Evolutionary conservation across 2,888 invertebrate genomes (phyloP).

Genomic region (Loripinus fragilis): DNA sequence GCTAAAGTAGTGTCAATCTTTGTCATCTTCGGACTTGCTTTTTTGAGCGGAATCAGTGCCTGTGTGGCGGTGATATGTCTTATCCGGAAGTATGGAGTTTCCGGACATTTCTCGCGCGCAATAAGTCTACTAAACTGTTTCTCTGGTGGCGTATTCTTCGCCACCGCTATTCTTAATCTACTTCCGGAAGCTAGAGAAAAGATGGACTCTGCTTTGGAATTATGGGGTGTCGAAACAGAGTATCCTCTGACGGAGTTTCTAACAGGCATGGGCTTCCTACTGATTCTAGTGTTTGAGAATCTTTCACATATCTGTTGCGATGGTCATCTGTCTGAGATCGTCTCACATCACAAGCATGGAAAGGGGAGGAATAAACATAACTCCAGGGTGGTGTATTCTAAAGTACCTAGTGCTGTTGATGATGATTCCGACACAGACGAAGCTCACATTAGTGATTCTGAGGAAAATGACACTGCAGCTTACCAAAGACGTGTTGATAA

Average conservation of each 20-base stretch:
- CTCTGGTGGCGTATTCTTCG: slow-evolving; percentile 83
- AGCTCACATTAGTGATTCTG: neutral
- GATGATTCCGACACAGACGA: neutral
- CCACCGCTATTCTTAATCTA: slow-evolving; percentile 82
- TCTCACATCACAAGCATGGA: neutral
- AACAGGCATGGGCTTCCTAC: slow-evolving; percentile 51
- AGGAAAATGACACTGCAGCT: too few species aligned
- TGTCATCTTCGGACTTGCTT: slow-evolving; percentile 56
- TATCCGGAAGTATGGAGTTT: slow-evolving; percentile 31
- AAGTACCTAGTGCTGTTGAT: neutral
- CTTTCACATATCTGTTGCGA: slow-evolving; percentile 30
- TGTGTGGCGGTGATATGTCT: slow-evolving; percentile 45
- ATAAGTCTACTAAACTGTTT: slow-evolving; percentile 75
- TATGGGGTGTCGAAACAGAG: slow-evolving; percentile 36
- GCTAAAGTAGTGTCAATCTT: slow-evolving; percentile 57
- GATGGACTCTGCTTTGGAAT: slow-evolving; percentile 59
- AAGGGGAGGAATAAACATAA: neutral
- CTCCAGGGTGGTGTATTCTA: neutral
- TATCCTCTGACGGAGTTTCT: slow-evolving; percentile 54
- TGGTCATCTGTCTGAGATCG: neutral
- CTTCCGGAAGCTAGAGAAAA: slow-evolving; percentile 81
- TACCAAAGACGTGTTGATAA: neutral
- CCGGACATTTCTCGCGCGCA: slow-evolving; percentile 32
- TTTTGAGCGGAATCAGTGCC: slow-evolving; percentile 51
- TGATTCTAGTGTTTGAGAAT: slow-evolving; percentile 49